A percentile compares a stretch with the other conserved stretches of the same genome.
These are phyloP conservation scores for Psittacula derbiana DNA, from an alignment of 2,797 vertebrate species.

Conservation along the genomic window DNA sequence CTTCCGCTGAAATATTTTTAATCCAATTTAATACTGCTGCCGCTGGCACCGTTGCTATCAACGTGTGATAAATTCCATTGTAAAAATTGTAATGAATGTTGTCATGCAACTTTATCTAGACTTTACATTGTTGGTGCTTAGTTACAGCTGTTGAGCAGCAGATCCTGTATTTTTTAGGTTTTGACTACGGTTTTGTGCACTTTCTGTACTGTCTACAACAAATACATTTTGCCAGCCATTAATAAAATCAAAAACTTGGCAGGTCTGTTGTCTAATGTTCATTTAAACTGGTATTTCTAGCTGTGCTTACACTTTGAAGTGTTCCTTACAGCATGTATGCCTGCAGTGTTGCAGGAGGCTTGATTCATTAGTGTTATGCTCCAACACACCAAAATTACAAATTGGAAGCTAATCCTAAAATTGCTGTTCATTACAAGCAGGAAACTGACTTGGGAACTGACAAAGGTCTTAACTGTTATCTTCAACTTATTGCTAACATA, in stretches of 20 bases:
- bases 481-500: background rate
- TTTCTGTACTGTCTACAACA: background rate
- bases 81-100: background rate
- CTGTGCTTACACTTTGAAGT: background rate
- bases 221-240: background rate
- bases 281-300: background rate
- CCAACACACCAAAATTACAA: background rate
- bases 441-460: background rate
- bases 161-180: background rate
- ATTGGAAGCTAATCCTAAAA: background rate
- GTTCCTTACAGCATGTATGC: background rate
- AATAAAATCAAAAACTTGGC: background rate
- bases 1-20: background rate
- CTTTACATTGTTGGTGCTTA: background rate
- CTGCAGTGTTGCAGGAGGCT: background rate
- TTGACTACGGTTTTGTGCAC: background rate
- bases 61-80: background rate
- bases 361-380: background rate
- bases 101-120: background rate
- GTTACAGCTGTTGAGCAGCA: background rate
- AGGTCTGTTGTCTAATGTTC: background rate
- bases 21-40: background rate
- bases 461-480: background rate
- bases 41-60: background rate
- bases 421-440: background rate